These are phyloP conservation scores for Pogonomyrmex barbatus DNA, from an alignment of 1,140 invertebrate species.

Conservation along the genomic window DNA sequence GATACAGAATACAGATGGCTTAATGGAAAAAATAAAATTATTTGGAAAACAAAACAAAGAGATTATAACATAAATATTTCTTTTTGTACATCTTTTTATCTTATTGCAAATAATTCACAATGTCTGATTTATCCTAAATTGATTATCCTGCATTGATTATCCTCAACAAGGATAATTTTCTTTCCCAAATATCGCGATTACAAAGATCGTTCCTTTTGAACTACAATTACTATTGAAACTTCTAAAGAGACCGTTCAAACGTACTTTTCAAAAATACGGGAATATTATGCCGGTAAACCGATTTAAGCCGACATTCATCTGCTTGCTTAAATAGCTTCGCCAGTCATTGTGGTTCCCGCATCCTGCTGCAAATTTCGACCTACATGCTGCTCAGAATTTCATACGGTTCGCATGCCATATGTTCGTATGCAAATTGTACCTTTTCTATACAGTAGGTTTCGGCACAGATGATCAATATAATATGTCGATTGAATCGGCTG, in stretches of 20 bases:
- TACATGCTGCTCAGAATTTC: constrained; percentile 44
- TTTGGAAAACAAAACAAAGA: background rate
- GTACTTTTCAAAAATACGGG: constrained; percentile 32
- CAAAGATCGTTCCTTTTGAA: background rate
- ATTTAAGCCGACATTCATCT: constrained; percentile 51
- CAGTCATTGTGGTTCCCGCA: constrained; percentile 70
- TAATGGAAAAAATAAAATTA: constrained; percentile 4
- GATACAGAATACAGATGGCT: background rate
- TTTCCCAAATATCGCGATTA: constrained; percentile 6
- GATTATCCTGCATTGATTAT: background rate
- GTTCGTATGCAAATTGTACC: constrained; percentile 73
- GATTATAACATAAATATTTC: background rate
- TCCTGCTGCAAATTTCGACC: constrained; percentile 69
- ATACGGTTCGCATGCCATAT: constrained; percentile 71
- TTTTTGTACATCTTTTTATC: constrained; percentile 3
- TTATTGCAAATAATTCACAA: constrained; percentile 9
- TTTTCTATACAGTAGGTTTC: constrained; percentile 10
- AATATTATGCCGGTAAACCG: constrained; percentile 35
- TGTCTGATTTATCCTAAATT: background rate
- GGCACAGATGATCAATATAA: background rate
- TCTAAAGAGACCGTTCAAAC: constrained; percentile 32
- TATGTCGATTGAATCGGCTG: constrained; percentile 9
- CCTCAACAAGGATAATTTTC: constrained; percentile 21
- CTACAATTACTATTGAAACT: constrained; percentile 6
- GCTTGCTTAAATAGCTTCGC: constrained; percentile 13